Evolutionary conservation across 2,888 invertebrate species (phyloP), one percentile per base, ranked within the genome.

Genomic region (Syrista parreyssii): DNA sequence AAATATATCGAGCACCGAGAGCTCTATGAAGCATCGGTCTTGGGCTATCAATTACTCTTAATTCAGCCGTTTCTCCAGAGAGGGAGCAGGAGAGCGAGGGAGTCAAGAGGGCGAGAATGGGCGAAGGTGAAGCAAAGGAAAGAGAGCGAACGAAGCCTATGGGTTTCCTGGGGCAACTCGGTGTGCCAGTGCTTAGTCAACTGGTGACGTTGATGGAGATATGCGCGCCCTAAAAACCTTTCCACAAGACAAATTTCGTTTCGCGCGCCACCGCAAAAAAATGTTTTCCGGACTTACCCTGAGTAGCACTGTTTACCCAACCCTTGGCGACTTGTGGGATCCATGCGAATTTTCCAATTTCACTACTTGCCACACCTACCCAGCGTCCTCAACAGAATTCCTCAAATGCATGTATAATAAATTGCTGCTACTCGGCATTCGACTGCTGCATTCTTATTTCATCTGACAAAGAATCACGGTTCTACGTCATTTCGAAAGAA

Each of bases 11-110:
- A 79, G 83, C 81, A 76, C 76, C 79, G 80, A 72, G 78, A 73
- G 55, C 78, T 79, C 75, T 75, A 72, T 77, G 78, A 55, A 81
- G 74, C 81, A 80, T 83, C 80, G 80, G 75, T 78, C 79, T 76
- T 76, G 77, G 23, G 81, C 81, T 82, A 83, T 83, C 83, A 83
- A 84, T 84, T 84, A 84, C 81, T 82, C 79, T 82, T 83, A 82
- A 83, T 81, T 82, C 81, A 76, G 74, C 77, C 73, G 76, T 79
- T 75, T 79, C 76, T 72, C 79, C 11, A 32, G 31, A 15, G 4
- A 31, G 71, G 12, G 30, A 32, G 32, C 4, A 30, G 11, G 15
- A 32, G 32, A 68, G 69, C 12, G 9, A 30, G 30, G 4, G 32
- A 69, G 30, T 12, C 31, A 32, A 30, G 69, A 40, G 69, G 15